Evolutionary conservation across 2,113 vertebrate genomes (phyloP).

Genomic region (Silurus glanis): DNA sequence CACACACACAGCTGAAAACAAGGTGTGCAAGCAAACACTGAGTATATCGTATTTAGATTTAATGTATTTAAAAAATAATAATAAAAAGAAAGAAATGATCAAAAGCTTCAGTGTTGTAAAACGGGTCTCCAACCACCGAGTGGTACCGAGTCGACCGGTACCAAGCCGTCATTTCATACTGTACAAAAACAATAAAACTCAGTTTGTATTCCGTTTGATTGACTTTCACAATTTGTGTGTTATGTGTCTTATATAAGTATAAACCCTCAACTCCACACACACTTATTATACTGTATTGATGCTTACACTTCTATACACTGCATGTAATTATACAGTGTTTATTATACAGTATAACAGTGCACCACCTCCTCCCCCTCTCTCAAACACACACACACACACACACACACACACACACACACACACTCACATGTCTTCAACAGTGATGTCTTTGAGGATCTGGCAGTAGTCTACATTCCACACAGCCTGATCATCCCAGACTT

Average conservation of each 20-base stretch:
- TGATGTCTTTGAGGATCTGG: conserved; percentile 99
- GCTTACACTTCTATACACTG: neutral
- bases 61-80: neutral
- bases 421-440: conserved; percentile 98
- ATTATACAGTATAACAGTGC: too few species aligned
- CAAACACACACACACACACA: neutral
- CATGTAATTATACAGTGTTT: neutral
- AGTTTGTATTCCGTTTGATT: too few species aligned
- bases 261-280: neutral
- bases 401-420: conserved; percentile 77
- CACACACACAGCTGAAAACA: conserved; percentile 36
- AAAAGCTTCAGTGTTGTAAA: neutral
- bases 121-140: too few species aligned
- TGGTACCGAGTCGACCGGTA: too few species aligned
- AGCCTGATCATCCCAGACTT: conserved; percentile 98
- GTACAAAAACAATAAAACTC: too few species aligned
- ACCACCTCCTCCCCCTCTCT: neutral
- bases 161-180: too few species aligned
- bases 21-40: neutral
- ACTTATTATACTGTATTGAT: neutral
- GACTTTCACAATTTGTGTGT: neutral
- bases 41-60: neutral
- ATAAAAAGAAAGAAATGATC: neutral
- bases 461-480: conserved; percentile 99
- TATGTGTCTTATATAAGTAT: neutral